A percentile compares a stretch with the other conserved stretches of the same genome.
Conservation (phyloP, 2,888 invertebrate species). For the Aphidoletes aphidimyza region DNA sequence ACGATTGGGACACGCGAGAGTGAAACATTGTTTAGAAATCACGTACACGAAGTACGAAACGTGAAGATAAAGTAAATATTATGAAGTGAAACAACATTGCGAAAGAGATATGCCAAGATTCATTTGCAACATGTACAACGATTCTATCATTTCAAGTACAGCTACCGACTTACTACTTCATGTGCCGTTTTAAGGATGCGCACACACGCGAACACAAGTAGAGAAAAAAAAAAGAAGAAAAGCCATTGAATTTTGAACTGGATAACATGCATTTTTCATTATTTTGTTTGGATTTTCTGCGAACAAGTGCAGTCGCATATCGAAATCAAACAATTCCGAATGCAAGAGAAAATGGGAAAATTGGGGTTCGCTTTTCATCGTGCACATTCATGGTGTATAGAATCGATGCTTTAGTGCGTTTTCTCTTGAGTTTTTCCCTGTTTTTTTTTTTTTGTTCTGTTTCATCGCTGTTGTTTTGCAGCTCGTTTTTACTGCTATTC, state of each 20-base stretch:
- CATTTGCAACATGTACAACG: background rate
- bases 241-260: background rate
- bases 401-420: background rate
- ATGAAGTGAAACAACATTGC: no score
- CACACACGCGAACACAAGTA: no score
- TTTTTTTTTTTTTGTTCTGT: no score
- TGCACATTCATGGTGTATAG: background rate
- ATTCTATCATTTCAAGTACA: background rate
- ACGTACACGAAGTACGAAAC: background rate
- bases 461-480: no score
- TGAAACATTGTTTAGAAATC: no score
- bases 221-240: no score
- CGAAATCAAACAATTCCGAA: background rate
- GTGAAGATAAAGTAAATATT: background rate
- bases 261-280: conserved; percentile 20
- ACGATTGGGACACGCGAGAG: no score
- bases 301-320: background rate
- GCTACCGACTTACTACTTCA: background rate
- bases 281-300: background rate
- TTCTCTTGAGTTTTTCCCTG: no score
- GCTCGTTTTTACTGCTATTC: no score
- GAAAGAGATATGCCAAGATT: background rate
- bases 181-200: background rate
- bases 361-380: background rate
- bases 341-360: background rate